Evolutionary conservation across 2,888 invertebrate species (phyloP), one percentile per base, ranked within the genome.

Genomic region (Cheilosia urbana): DNA sequence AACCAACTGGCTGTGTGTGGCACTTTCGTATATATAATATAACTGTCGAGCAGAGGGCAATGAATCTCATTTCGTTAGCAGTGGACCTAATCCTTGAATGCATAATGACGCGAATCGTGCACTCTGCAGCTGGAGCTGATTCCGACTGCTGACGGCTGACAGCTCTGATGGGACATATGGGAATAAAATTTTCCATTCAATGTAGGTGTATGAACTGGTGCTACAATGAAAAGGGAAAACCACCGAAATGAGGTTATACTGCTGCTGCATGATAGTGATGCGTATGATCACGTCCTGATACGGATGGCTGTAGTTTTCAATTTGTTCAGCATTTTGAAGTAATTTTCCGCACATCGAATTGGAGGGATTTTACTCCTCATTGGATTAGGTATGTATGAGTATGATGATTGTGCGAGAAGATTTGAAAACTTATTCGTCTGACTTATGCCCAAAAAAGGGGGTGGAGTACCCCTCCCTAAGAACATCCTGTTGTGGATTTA

Each of bases 231-330:
- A 82, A 82, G 82, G 60, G 77, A 82, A 82, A 82, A 42, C 72
- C 60, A 77, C 66, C 60, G 60, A 82, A 82, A 82, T 72, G 77
- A 34, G 82, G 82, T 82, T 71, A 77, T 76, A 63, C 68, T 82
- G 81, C 58, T 77, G 77, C 63, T 82, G 82, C 71, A 66, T 60
- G 65, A 51, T 11, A 62, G 62, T 57, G 63, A 58, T 63, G 76
- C 63, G 45, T 63, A 19, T 51, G 65, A 71, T 69, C 69, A 62
- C n/a, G 11, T n/a, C 17, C 15, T 27, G 66, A 4, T 13, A 13
- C 11, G 13, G 37, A 11, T 13, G 34, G 11, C 34, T 3, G 11
- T 11, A 13, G 34, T 37, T 37, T 37, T 37, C 34, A 11, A 37
- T 37, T 37, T 37, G 34, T 37, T 37, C 11, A 37, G 13, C 13